A percentile compares a stretch with the other conserved stretches of the same genome.
phyloP scores from a whole-genome alignment of 2,797 vertebrate genomes.

The Falco peregrinus region DNA sequence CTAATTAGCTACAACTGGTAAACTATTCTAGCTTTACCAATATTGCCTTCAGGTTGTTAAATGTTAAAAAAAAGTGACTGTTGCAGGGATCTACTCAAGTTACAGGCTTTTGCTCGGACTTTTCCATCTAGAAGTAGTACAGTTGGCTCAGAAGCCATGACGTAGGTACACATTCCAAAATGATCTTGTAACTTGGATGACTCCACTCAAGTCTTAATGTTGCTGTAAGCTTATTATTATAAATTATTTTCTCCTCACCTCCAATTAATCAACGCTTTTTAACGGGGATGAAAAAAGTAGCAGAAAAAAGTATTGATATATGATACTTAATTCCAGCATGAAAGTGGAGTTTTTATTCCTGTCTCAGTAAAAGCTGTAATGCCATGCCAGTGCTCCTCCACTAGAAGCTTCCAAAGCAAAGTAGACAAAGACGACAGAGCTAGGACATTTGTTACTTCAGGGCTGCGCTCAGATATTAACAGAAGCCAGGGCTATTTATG shows the following conservation, averaged over 20 bases:
- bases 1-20: neutral
- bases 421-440: neutral
- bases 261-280: neutral
- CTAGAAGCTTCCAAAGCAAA: constrained; percentile 20
- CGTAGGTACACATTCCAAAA: neutral
- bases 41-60: neutral
- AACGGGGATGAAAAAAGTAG: neutral
- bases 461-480: neutral
- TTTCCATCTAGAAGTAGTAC: neutral
- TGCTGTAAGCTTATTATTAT: neutral
- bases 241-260: neutral
- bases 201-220: neutral
- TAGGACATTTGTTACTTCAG: neutral
- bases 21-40: neutral
- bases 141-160: neutral
- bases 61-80: neutral
- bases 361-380: neutral
- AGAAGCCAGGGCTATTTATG: neutral
- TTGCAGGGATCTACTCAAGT: neutral
- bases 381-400: neutral
- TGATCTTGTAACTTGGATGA: neutral
- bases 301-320: neutral
- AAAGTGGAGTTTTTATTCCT: neutral
- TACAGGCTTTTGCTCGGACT: neutral
- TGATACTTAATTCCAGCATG: neutral